Evolutionary conservation across 2,113 vertebrate species (phyloP).

Genomic region (Toxostoma redivivum): DNA sequence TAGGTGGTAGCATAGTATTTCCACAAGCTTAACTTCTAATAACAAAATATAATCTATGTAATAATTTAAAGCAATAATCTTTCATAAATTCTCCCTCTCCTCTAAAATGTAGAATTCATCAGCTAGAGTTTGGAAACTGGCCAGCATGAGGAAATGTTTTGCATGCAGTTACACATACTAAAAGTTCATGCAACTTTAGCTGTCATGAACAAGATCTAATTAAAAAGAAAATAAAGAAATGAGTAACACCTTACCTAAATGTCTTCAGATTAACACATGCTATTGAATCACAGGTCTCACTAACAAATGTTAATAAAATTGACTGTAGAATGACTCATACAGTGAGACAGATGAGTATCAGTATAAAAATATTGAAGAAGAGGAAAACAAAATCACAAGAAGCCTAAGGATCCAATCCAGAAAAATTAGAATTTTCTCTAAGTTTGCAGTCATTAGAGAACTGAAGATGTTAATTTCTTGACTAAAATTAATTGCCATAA

Average conservation of each 20-base stretch:
- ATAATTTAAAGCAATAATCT: neutral
- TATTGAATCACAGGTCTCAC: neutral
- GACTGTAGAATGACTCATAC: neutral
- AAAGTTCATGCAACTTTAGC: neutral
- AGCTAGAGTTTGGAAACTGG: neutral
- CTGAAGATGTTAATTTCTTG: neutral
- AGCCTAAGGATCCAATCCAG: neutral
- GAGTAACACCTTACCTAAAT: neutral
- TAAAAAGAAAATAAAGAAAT: constrained; percentile 1
- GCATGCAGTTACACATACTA: neutral
- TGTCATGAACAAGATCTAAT: neutral
- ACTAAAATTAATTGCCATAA: neutral
- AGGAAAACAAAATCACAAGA: neutral
- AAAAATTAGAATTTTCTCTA: neutral
- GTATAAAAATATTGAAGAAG: neutral
- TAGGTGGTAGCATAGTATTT: neutral
- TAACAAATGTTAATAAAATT: constrained; percentile 21
- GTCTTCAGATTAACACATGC: neutral
- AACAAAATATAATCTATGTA: neutral
- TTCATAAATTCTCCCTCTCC: neutral
- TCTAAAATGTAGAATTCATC: neutral
- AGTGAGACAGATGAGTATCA: neutral
- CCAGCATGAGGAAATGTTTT: neutral
- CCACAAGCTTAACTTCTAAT: neutral
- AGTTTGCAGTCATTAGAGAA: neutral